Conservation (phyloP, 2,113 vertebrate species). For the Laterallus jamaicensis region DNA sequence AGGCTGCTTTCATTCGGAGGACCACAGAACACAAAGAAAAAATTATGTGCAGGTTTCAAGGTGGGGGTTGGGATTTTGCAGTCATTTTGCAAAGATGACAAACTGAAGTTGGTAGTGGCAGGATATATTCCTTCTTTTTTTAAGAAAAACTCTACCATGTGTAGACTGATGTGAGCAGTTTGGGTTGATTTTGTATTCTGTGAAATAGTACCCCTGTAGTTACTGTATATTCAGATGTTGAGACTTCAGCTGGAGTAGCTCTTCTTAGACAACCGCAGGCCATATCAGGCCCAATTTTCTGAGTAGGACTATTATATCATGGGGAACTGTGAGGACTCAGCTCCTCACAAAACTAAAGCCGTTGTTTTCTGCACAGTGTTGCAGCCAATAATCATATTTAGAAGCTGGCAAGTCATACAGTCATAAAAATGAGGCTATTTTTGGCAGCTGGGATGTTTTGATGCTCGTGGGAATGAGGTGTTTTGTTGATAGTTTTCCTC, state of each 20-base stretch:
- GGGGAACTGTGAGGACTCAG: not conserved
- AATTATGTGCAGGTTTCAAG: not conserved
- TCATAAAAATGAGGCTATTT: slow-evolving; percentile 40
- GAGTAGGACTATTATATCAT: not conserved
- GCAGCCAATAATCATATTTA: slow-evolving; percentile 13
- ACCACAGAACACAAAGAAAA: not conserved
- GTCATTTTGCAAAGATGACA: not conserved
- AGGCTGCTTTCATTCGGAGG: not conserved
- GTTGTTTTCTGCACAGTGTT: not conserved
- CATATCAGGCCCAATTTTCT: not conserved
- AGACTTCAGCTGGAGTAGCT: not conserved
- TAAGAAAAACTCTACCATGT: not conserved
- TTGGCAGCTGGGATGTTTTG: not conserved
- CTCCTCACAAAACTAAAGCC: slow-evolving; percentile 13
- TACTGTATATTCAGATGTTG: not conserved
- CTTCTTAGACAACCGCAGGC: not conserved
- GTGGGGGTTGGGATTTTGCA: not conserved
- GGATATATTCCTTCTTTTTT: not conserved
- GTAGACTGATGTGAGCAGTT: not conserved
- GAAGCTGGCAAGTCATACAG: not conserved
- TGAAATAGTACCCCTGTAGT: not conserved
- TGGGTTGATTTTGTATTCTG: not conserved
- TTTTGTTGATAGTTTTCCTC: slow-evolving; percentile 45
- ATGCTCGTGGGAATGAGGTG: not conserved
- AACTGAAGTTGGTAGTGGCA: not conserved